Percentiles rank a stretch among this genome's conserved stretches.
These are phyloP conservation scores for Esox niger DNA, from an alignment of 2,113 vertebrate genomes.

Conservation along the genomic window DNA sequence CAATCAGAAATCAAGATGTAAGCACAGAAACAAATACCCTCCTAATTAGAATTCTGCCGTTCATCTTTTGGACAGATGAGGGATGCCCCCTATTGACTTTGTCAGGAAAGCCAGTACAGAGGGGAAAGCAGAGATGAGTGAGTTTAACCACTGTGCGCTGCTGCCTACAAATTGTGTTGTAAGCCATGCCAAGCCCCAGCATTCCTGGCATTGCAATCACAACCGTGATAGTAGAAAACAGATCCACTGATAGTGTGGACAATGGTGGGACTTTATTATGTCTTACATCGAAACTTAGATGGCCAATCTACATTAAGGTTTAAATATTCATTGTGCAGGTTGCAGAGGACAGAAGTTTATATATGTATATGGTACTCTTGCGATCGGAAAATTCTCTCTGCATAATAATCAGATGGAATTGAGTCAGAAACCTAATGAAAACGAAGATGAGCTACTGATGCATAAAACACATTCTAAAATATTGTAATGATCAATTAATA, in stretches of 20 bases:
- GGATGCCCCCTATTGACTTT: conserved; percentile 99
- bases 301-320: conserved; percentile 83
- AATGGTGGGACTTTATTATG: conserved; percentile 80
- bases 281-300: conserved; percentile 82
- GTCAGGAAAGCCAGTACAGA: conserved; percentile 86
- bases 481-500: conserved; percentile 4
- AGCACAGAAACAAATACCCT: conserved; percentile 80
- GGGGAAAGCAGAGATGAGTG: conserved; percentile 44
- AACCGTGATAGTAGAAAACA: conserved; percentile 82
- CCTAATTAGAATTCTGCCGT: conserved; percentile 94
- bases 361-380: conserved; percentile 82
- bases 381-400: conserved; percentile 84
- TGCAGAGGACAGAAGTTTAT: conserved; percentile 81
- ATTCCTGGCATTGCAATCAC: conserved; percentile 84
- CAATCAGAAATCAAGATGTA: conserved; percentile 73
- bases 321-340: conserved; percentile 93
- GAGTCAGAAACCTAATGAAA: conserved; percentile 55
- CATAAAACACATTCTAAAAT: conserved; percentile 19
- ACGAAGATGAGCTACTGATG: conserved; percentile 43
- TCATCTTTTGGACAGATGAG: conserved; percentile 99
- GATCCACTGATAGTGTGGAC: conserved; percentile 78
- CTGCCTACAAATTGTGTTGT: conserved; percentile 90
- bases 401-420: conserved; percentile 81
- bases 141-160: conserved; percentile 76
- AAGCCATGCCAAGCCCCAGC: conserved; percentile 61